Conservation (phyloP, 37 sponge, comb jelly and placozoan genomes). For the Ephydatia muelleri region DNA sequence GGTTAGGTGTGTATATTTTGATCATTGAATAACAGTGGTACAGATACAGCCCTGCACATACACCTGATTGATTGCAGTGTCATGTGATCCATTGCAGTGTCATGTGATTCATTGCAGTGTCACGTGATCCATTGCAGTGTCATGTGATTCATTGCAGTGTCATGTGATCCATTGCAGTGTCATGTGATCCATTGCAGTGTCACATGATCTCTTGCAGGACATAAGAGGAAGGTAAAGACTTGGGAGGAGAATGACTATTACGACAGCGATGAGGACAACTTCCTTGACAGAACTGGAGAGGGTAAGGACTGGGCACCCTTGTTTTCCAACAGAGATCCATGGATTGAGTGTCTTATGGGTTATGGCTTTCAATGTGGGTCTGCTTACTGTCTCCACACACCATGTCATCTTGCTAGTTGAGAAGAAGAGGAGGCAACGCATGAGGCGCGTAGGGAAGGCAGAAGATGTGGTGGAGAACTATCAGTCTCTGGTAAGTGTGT, state of each 20-base stretch:
- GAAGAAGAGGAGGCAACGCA: conserved; percentile 74
- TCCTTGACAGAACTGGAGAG: conserved; percentile 94
- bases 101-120: too few species aligned
- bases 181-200: too few species aligned
- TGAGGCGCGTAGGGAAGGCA: conserved; percentile 72
- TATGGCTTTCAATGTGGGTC: not conserved
- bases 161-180: too few species aligned
- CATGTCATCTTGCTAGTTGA: conserved; percentile 56
- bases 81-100: too few species aligned
- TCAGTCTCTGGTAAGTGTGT: conserved; percentile 66
- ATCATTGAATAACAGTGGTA: too few species aligned
- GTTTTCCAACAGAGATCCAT: not conserved
- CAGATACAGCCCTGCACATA: too few species aligned
- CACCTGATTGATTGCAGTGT: too few species aligned
- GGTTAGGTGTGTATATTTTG: not conserved
- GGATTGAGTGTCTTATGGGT: not conserved
- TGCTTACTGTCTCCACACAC: not conserved
- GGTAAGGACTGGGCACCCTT: conserved; percentile 13
- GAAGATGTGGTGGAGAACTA: conserved; percentile 68
- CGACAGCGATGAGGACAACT: conserved; percentile 96
- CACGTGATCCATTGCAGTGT: too few species aligned
- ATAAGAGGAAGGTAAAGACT: conserved; percentile 45
- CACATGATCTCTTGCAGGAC: too few species aligned
- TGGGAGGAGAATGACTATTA: conserved; percentile 94
- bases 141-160: too few species aligned